Evolutionary conservation across 1,140 invertebrate species (phyloP).

Genomic region (Eurosta solidaginis): DNA sequence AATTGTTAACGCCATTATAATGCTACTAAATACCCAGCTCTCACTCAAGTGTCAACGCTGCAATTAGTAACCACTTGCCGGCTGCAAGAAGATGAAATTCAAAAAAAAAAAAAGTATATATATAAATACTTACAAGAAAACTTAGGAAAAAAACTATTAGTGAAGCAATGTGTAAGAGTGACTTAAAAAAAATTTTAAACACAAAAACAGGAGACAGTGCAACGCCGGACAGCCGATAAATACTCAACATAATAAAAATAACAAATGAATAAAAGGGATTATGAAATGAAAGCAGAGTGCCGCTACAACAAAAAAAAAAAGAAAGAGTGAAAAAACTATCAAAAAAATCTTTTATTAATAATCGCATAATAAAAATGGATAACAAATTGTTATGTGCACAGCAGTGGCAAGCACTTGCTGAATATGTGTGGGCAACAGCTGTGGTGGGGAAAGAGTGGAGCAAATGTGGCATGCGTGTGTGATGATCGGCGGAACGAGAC

Average conservation of each 20-base stretch:
- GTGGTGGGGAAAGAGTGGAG: not conserved
- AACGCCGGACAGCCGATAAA: slow-evolving; percentile 1
- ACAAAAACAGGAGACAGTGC: slow-evolving; percentile 3
- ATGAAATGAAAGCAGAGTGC: not conserved
- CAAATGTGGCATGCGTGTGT: not conserved
- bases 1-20: not conserved
- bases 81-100: not conserved
- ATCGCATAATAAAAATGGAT: slow-evolving; percentile 31
- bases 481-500: too few relatives aligned
- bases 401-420: slow-evolving; percentile 19
- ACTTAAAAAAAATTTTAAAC: not conserved
- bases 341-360: slow-evolving; percentile 14
- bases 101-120: not conserved
- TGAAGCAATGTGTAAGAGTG: not conserved
- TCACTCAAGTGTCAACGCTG: slow-evolving; percentile 6
- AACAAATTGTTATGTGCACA: slow-evolving; percentile 33
- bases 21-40: not conserved
- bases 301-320: not conserved
- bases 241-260: slow-evolving; percentile 21
- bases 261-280: slow-evolving; percentile 16
- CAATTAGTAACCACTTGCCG: not conserved
- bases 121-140: not conserved
- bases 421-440: not conserved
- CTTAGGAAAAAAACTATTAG: not conserved
- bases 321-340: not conserved